phyloP scores from a whole-genome alignment of 2,888 invertebrate species.

The Osmoderma eremita region DNA sequence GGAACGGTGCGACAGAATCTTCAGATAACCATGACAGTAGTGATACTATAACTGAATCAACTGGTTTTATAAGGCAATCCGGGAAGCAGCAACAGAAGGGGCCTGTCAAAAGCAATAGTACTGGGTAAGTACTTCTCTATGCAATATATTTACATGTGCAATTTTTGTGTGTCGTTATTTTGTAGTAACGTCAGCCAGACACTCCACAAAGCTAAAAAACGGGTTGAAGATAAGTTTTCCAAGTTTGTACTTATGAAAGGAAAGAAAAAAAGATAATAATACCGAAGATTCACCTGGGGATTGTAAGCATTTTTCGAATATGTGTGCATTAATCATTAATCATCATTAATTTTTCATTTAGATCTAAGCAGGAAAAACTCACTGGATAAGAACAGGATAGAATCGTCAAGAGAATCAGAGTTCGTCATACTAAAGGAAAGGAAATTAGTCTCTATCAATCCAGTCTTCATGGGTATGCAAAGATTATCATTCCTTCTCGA shows the following conservation, averaged over 20 bases:
- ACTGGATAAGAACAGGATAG: conserved; percentile 68
- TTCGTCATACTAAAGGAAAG: conserved; percentile 89
- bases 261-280: conserved; percentile 89
- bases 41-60: conserved; percentile 67
- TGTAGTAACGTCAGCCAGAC: conserved; percentile 71
- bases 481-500: conserved; percentile 93
- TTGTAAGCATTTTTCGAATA: conserved; percentile 66
- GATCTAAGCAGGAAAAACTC: conserved; percentile 85
- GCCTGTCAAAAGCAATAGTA: conserved; percentile 51
- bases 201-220: conserved; percentile 82
- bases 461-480: conserved; percentile 88
- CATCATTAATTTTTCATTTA: conserved; percentile 50
- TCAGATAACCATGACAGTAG: conserved; percentile 67
- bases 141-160: too few species aligned
- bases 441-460: conserved; percentile 80
- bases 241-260: conserved; percentile 85
- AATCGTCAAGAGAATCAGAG: conserved; percentile 85
- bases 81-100: conserved; percentile 62
- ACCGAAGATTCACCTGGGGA: conserved; percentile 85
- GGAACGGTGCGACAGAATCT: conserved; percentile 63
- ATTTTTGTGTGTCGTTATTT: conserved; percentile 37
- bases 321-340: not conserved
- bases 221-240: conserved; percentile 90
- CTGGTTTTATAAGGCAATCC: conserved; percentile 63
- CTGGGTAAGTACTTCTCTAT: conserved; percentile 44